Conservation (phyloP, 2,113 vertebrate species). For the Entomyzon cyanotis region DNA sequence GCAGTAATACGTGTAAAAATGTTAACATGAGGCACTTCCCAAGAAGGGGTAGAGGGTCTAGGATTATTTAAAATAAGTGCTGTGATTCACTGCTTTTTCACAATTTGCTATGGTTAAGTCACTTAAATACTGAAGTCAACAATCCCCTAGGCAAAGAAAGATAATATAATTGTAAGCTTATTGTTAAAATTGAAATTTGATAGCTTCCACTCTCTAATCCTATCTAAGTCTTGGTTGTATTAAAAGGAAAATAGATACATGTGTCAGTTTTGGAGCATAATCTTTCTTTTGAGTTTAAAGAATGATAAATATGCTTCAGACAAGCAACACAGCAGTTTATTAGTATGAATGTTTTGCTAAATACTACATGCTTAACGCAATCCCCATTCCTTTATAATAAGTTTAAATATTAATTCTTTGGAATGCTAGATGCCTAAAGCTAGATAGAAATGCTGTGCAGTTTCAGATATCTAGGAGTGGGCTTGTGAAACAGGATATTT, state of each 20-base stretch:
- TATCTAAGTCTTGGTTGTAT: conserved; percentile 32
- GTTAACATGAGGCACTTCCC: neutral
- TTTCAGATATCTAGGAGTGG: conserved; percentile 77
- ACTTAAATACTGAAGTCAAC: conserved; percentile 56
- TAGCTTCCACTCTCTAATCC: conserved; percentile 60
- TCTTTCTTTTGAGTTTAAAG: conserved; percentile 55
- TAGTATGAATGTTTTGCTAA: conserved; percentile 72
- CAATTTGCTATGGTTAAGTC: conserved; percentile 75
- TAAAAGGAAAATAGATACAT: conserved; percentile 58
- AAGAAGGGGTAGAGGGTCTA: neutral
- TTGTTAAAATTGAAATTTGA: conserved; percentile 66
- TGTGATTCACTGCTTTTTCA: conserved; percentile 76
- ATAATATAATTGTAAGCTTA: conserved; percentile 63
- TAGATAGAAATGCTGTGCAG: conserved; percentile 73
- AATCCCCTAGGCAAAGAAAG: conserved; percentile 59
- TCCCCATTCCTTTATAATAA: conserved; percentile 79
- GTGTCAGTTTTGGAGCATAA: conserved; percentile 38
- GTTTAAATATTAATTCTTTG: conserved; percentile 85
- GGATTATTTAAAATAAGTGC: conserved; percentile 73
- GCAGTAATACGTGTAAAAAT: neutral
- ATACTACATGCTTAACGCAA: conserved; percentile 74
- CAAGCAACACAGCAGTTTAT: conserved; percentile 60
- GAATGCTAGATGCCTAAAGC: conserved; percentile 82
- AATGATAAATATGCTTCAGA: conserved; percentile 64
- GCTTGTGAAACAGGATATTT: conserved; percentile 83